phyloP scores from a whole-genome alignment of 2,797 vertebrate species.

The Luscinia megarhynchos region DNA sequence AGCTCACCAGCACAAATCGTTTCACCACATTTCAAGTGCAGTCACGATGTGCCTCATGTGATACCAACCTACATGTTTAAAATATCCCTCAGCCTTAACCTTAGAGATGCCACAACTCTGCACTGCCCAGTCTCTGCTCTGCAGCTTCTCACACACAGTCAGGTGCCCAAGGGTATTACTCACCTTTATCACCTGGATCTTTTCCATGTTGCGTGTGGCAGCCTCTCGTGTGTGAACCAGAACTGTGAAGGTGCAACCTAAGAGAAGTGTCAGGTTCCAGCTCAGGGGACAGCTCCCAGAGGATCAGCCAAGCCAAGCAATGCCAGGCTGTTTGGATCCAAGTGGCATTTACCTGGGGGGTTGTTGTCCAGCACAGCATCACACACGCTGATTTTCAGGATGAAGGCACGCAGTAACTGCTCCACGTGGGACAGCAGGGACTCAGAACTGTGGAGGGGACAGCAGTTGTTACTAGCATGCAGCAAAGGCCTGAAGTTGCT shows the following conservation, averaged over 20 bases:
- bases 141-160: not conserved
- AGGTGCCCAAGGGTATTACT: not conserved
- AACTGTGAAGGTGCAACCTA: slow-evolving; percentile 95
- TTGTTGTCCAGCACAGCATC: slow-evolving; percentile 96
- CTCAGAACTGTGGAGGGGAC: slow-evolving; percentile 83
- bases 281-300: not conserved
- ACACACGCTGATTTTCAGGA: slow-evolving; percentile 97
- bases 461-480: not conserved
- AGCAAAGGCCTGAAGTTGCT: not conserved
- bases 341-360: slow-evolving; percentile 85
- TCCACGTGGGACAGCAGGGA: slow-evolving; percentile 93
- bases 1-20: not conserved
- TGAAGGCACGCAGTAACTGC: slow-evolving; percentile 94
- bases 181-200: slow-evolving; percentile 99
- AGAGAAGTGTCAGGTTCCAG: not conserved
- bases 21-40: not conserved
- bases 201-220: slow-evolving; percentile 97
- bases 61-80: fast-evolving
- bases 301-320: not conserved
- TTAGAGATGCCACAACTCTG: not conserved
- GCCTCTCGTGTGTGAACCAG: slow-evolving; percentile 96
- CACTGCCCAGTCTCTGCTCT: not conserved
- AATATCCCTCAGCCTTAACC: not conserved
- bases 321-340: not conserved
- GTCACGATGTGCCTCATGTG: not conserved